Conservation (phyloP, 2,888 invertebrate genomes). For the Lottia scabra region DNA sequence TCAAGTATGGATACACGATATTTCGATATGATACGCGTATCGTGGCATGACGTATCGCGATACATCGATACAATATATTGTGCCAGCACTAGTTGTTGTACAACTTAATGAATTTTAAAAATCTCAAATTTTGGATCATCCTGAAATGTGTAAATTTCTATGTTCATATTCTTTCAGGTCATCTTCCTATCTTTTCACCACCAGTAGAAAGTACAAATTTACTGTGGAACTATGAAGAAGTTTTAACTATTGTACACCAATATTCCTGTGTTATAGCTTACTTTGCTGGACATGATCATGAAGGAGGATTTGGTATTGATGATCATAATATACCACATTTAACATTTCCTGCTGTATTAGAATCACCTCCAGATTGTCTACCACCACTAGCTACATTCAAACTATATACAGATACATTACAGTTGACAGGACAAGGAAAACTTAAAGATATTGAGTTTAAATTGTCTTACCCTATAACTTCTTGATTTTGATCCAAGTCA, state of each 20-base stretch:
- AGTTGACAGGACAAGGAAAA: not conserved
- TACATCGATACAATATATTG: no score
- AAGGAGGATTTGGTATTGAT: constrained; percentile 58
- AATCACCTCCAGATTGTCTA: constrained; percentile 50
- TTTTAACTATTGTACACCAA: constrained; percentile 55
- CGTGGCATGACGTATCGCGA: no score
- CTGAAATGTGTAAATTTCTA: no score
- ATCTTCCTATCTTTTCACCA: constrained; percentile 54
- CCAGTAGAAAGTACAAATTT: constrained; percentile 48
- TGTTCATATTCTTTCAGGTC: constrained; percentile 47
- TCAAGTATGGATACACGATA: no score
- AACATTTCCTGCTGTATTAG: constrained; percentile 65
- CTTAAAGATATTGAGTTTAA: not conserved
- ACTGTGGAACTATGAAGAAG: constrained; percentile 66
- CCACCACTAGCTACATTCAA: not conserved
- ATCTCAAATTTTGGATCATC: no score
- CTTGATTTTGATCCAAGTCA: no score
- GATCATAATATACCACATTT: constrained; percentile 63
- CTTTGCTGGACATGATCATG: constrained; percentile 68
- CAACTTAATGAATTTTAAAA: no score
- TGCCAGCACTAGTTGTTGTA: no score
- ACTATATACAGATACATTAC: not conserved
- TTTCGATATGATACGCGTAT: no score
- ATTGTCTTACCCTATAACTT: not conserved
- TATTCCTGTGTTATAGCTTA: constrained; percentile 63